phyloP scores from a whole-genome alignment of 2,888 invertebrate species.

The Caenorhabditis becei region DNA sequence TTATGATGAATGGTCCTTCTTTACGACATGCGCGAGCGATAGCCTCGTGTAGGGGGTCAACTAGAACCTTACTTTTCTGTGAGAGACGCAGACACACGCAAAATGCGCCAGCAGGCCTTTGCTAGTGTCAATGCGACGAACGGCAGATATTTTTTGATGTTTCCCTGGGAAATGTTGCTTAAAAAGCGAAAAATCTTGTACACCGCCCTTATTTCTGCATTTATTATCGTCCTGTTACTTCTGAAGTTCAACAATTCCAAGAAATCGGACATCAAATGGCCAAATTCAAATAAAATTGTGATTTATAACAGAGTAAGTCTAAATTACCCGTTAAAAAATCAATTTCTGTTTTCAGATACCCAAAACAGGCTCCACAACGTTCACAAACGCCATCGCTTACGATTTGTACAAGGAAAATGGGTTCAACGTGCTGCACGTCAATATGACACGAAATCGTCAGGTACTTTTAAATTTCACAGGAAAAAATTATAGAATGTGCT shows the following conservation, averaged over 20 bases:
- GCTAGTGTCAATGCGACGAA: neutral
- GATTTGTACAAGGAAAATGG: constrained; percentile 77
- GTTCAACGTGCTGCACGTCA: constrained; percentile 91
- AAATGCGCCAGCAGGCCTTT: constrained; percentile 8
- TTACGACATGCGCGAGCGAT: neutral
- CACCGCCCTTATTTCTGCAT: constrained; percentile 13
- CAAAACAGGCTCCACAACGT: constrained; percentile 80
- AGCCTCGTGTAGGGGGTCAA: neutral
- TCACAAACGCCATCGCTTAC: constrained; percentile 80
- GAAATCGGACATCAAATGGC: constrained; percentile 16
- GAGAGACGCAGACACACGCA: constrained; percentile 20
- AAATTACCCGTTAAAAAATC: neutral
- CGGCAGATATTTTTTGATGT: constrained; percentile 13
- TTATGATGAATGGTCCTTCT: neutral
- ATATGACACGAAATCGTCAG: constrained; percentile 94
- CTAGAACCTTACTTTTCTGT: neutral
- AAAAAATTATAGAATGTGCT: neutral
- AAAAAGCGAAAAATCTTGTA: constrained; percentile 40
- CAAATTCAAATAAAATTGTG: constrained; percentile 55
- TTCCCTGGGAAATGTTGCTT: constrained; percentile 21
- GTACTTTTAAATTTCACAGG: constrained; percentile 28
- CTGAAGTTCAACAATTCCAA: neutral
- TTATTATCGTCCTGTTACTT: constrained; percentile 28
- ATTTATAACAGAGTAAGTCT: constrained; percentile 70
- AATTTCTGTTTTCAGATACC: constrained; percentile 72